Conservation (phyloP, 1,140 invertebrate species). For the Chrysomallon squamiferum region DNA sequence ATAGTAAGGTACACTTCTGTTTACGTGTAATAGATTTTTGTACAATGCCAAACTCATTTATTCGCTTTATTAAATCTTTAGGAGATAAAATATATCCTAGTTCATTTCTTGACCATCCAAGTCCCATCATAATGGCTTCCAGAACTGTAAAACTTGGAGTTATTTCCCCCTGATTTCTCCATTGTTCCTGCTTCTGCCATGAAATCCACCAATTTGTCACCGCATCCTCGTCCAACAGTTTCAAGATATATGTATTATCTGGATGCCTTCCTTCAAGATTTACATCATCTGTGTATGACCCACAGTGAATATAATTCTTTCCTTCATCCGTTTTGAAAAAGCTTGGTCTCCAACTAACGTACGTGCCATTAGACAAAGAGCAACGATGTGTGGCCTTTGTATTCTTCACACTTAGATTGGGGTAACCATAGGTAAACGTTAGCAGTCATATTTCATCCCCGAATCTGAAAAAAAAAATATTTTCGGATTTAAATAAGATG, state of each 20-base stretch:
- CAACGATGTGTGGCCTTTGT: too few species aligned
- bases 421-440: too few species aligned
- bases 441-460: too few species aligned
- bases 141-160: constrained; percentile 3
- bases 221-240: neutral
- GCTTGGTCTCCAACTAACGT: neutral
- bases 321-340: neutral
- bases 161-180: neutral
- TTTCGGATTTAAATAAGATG: too few species aligned
- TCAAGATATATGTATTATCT: neutral
- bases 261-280: neutral
- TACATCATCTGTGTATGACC: neutral
- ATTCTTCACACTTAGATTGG: too few species aligned
- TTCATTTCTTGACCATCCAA: neutral
- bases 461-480: too few species aligned
- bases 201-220: neutral
- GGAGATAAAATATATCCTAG: neutral
- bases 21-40: too few species aligned
- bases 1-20: too few species aligned
- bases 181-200: neutral
- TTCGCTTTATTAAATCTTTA: too few species aligned
- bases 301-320: neutral
- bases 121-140: neutral
- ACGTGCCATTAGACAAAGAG: neutral
- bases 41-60: too few species aligned